Base-by-base conservation (phyloP, 37 sponge, comb jelly and placozoan species). In the Trichoplax adhaerens region DNA sequence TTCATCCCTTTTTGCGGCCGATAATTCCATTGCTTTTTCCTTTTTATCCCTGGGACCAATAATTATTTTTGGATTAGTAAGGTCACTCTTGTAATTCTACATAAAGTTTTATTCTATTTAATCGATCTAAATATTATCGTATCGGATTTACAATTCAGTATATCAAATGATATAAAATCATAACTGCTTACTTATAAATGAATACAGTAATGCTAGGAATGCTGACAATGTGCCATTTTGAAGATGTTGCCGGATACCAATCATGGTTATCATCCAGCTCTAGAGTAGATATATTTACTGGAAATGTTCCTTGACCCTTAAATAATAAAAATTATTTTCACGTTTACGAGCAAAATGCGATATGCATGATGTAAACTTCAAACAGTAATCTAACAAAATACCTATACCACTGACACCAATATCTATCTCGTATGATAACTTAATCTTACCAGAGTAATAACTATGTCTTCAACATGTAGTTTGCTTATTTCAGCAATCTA, bases 181-280 rank as follows among this genome's bases (percentile, higher is more conserved):
- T 29, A 29, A 29, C 29, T 29, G 29, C 29, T 29, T 29, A 29
- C 29, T 29, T 29, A 29, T 29, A 29, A 29, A 29, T 29, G 29
- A 29, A 29, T 29, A 29, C 29, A 29, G 29, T 29, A 29, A 29
- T 29, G 29, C 29, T 29, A 29, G 29, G 29, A 29, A 29, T 29
- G 29, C 29, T 29, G 29, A 29, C 29, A 29, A 29, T 29, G 29
- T 29, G 29, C 29, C 29, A 29, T 29, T 29, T 29, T 29, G 29
- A 29, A 29, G 29, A 29, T 29, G 29, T 29, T 29, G 60, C 56
- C 2, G 89, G 89, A 65, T 89, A 80, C 94, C 94, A 93, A 49
- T 89, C 81, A 56, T 86, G 64, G 0, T 93, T 86, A 47, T 76
- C 77, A n/a, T 89, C 82, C 46, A 93, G 65, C 8, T 93, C 90